These are phyloP conservation scores for Mesoligia furuncula DNA, from an alignment of 2,888 invertebrate species.

Conservation along the genomic window DNA sequence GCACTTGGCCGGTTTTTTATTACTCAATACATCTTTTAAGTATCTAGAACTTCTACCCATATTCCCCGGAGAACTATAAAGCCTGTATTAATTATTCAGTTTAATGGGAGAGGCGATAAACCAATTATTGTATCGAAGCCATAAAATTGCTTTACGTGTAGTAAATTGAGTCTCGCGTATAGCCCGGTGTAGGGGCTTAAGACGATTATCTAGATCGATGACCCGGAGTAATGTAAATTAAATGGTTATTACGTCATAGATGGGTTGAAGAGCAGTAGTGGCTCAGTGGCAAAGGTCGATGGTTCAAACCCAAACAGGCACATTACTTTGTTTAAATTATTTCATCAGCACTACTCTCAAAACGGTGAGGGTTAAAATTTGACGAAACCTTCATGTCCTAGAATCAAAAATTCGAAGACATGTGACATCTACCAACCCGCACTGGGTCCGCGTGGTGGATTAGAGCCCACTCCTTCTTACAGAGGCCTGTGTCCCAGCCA, in stretches of 20 bases:
- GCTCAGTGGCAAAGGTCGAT: background rate
- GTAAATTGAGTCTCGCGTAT: constrained; percentile 23
- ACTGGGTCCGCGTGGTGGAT: too few relatives aligned
- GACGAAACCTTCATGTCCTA: too few relatives aligned
- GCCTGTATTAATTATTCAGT: constrained; percentile 42
- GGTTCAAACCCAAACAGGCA: background rate
- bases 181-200: constrained; percentile 10
- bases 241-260: background rate
- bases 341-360: too few relatives aligned
- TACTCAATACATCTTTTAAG: background rate
- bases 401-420: too few relatives aligned
- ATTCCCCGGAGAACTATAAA: background rate
- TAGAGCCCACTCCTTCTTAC: too few relatives aligned
- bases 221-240: constrained; percentile 19
- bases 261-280: background rate
- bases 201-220: constrained; percentile 42
- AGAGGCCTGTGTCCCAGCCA: too few relatives aligned
- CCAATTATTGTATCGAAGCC: constrained; percentile 57
- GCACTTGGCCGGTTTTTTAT: too few relatives aligned
- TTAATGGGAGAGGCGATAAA: constrained; percentile 43
- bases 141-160: constrained; percentile 45
- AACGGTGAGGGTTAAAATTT: too few relatives aligned
- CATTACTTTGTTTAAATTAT: too few relatives aligned
- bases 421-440: too few relatives aligned
- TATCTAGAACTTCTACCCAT: background rate